Conservation (phyloP, 1,140 invertebrate genomes). For the Drosophila lini region DNA sequence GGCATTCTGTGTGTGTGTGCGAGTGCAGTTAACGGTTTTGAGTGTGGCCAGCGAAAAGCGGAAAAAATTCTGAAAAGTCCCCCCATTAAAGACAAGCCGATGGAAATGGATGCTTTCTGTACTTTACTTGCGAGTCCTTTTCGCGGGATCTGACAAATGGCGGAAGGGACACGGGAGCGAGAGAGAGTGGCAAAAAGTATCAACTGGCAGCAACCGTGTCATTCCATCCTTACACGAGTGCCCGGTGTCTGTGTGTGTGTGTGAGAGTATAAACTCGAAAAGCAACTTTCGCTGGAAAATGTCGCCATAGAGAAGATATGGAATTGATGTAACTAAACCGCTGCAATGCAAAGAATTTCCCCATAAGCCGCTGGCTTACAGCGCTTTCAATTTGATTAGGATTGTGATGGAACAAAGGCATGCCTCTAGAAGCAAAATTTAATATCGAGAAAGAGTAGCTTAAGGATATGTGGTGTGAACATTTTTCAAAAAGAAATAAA, state of each 20-base stretch:
- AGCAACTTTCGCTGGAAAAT: conserved; percentile 56
- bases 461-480: background rate
- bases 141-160: conserved; percentile 5
- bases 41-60: conserved; percentile 32
- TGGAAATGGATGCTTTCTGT: conserved; percentile 19
- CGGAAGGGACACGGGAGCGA: background rate
- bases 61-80: conserved; percentile 19
- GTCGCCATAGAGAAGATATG: conserved; percentile 34
- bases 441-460: background rate
- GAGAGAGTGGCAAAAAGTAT: conserved; percentile 21
- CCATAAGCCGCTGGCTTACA: conserved; percentile 35
- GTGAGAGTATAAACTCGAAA: conserved; percentile 46
- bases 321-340: conserved; percentile 40
- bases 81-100: conserved; percentile 42
- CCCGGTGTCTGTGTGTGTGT: conserved; percentile 4
- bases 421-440: background rate
- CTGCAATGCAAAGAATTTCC: conserved; percentile 38
- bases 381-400: conserved; percentile 30
- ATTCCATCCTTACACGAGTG: background rate
- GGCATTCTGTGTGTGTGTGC: background rate
- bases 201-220: conserved; percentile 40
- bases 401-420: conserved; percentile 10
- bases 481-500: background rate
- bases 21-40: conserved; percentile 25
- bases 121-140: conserved; percentile 15